phyloP scores from a whole-genome alignment of 2,113 vertebrate species.

The Enhydra lutris region DNA sequence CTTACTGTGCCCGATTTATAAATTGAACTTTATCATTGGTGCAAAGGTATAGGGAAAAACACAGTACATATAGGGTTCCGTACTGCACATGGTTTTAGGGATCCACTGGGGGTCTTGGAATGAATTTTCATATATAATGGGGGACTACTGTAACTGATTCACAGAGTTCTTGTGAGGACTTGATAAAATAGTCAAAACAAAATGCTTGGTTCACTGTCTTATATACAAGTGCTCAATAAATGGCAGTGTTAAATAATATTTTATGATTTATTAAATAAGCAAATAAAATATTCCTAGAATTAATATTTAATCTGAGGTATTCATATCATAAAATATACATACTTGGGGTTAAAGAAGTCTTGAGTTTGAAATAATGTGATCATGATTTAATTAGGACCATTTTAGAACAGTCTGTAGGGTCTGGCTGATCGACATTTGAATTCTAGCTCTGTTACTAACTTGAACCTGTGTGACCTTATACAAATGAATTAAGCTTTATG shows the following conservation, averaged over 20 bases:
- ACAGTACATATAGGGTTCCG: neutral
- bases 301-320: slow-evolving; percentile 10
- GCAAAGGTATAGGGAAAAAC: neutral
- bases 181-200: neutral
- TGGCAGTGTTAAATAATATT: neutral
- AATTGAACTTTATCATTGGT: neutral
- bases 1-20: neutral
- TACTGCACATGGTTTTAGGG: neutral
- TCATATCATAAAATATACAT: neutral
- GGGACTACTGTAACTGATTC: neutral
- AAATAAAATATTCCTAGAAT: slow-evolving; percentile 15
- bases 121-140: neutral
- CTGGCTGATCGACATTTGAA: neutral
- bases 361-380: neutral
- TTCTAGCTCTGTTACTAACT: neutral
- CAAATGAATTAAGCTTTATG: slow-evolving; percentile 1
- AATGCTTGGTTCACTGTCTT: neutral
- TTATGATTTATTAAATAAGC: neutral
- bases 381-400: neutral
- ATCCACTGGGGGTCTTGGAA: neutral
- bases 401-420: neutral
- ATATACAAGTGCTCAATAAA: neutral
- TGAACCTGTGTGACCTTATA: neutral
- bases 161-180: neutral
- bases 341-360: neutral